Conservation (phyloP, 2,797 vertebrate species). For the Scolopax bukidnonensis region DNA sequence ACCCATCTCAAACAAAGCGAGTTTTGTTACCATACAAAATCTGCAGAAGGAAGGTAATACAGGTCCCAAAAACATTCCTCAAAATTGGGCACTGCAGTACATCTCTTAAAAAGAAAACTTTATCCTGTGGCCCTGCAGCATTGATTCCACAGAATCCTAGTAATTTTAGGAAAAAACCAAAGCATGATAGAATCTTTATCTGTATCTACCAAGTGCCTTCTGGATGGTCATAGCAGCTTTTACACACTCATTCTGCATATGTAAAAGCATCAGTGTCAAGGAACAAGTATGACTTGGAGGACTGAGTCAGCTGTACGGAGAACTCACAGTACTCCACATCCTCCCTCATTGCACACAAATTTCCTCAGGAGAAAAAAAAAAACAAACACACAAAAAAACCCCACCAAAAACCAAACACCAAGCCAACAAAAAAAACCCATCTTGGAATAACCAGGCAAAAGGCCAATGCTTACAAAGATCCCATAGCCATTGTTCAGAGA, state of each 20-base stretch:
- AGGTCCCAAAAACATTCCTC: background rate
- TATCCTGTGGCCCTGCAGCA: background rate
- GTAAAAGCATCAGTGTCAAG: background rate
- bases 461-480: slow-evolving; percentile 51
- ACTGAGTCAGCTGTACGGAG: background rate
- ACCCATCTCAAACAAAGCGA: background rate
- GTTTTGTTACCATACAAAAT: background rate
- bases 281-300: background rate
- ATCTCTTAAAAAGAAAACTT: background rate
- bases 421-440: background rate
- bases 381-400: background rate
- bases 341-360: background rate
- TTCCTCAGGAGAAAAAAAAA: slow-evolving; percentile 1
- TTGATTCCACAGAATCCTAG: background rate
- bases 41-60: background rate
- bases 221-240: background rate
- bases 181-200: background rate
- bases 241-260: background rate
- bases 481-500: slow-evolving; percentile 35
- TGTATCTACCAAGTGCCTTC: background rate
- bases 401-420: background rate
- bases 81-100: background rate
- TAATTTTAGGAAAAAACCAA: background rate
- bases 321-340: background rate
- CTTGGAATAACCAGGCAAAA: background rate